Base-by-base conservation (phyloP, 2,113 vertebrate species). In the Rhabdomys dilectus region DNA sequence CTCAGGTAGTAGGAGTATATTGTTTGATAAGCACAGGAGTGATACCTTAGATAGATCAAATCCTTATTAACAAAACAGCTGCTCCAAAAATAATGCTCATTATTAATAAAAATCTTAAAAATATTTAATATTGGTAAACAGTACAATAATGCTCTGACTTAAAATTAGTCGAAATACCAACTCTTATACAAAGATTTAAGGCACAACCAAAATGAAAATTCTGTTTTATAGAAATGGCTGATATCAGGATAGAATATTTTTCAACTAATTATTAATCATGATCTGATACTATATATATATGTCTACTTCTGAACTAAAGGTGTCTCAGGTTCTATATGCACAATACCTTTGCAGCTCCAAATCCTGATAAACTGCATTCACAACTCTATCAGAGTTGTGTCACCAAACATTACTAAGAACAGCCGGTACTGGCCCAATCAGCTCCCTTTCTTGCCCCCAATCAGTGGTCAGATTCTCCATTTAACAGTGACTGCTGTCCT, bases 141-240 rank as follows among this genome's bases (percentile, higher is more conserved):
- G 24, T 29, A 96, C 9, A 89, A 92, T 22, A 48, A 73, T 80
- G 5, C 58, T 3, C 34, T 72, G 36, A 72, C 53, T 89, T 87
- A 96, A 94, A 98, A 86, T 76, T 51, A 68, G n/a, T 21, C 89
- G 66, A 91, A 88, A 95, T 80, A 42, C 66, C 58, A 88, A n/a
- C 5, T 24, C 60, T 72, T n/a, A 89, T 48, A 15, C 24, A 91
- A 9, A 58, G 70, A 80, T 82, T 73, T 91, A 95, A 87, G n/a
- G 95, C 6, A 22, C 70, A 64, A 94, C 39, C 39, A 94, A 88
- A 89, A 96, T 51, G 39, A 95, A 93, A 96, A 82, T 5, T 53
- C 36, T 58, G 64, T 89, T 88, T 88, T 94, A 77, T 2, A 96
- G 48, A 93, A 95, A 88, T 56, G 66, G 26, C 29, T 95, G 82